Conservation (phyloP, 1,140 invertebrate species). For the Portunus trituberculatus region DNA sequence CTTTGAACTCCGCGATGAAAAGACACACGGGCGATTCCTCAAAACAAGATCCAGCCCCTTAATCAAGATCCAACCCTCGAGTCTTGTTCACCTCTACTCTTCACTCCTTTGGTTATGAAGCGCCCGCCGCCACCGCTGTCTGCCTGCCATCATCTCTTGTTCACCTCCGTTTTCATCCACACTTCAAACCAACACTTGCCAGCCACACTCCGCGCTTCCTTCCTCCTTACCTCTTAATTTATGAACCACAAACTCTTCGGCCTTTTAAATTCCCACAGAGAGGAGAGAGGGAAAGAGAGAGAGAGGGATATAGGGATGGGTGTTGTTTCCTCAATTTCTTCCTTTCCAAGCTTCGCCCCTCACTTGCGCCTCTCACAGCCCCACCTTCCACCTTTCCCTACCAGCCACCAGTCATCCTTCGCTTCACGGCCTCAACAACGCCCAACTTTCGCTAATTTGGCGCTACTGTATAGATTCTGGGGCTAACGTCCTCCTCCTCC, state of each 20-base stretch:
- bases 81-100: background rate
- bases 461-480: constrained; percentile 31
- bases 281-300: background rate
- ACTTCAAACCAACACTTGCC: background rate
- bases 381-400: too few relatives aligned
- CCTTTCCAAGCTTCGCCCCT: background rate
- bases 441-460: constrained; percentile 54
- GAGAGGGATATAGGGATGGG: background rate
- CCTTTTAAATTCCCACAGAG: too few relatives aligned
- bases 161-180: background rate
- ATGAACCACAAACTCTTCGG: background rate
- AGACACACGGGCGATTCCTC: background rate
- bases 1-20: background rate
- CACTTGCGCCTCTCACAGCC: background rate
- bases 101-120: background rate
- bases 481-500: constrained; percentile 24
- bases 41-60: background rate
- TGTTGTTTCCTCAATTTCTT: background rate
- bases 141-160: background rate
- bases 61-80: background rate
- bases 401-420: constrained; percentile 15
- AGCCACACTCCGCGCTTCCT: background rate
- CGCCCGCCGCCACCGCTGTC: background rate
- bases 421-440: constrained; percentile 15
- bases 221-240: background rate